Evolutionary conservation across 2,797 vertebrate genomes (phyloP), one percentile per base, ranked within the genome.

Genomic region (Orestias chungarensis): DNA sequence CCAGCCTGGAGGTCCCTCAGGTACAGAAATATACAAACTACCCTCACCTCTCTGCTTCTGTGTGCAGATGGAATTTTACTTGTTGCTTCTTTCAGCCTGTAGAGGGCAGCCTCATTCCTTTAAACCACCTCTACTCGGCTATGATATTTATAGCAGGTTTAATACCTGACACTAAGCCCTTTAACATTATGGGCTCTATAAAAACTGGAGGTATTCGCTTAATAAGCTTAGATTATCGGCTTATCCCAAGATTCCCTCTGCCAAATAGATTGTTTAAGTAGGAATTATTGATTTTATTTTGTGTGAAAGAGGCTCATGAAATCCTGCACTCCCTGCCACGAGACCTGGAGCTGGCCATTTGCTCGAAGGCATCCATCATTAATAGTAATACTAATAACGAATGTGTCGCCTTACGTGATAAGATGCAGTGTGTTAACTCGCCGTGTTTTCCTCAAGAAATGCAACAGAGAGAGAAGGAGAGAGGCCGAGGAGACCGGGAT

Each of bases 1-100:
- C 94, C 95, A 94, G 38, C 81, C 88, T 27, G 82, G 92, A 47
- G 92, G 62, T 73, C 90, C 86, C 85, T 59, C 95, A 97, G 96
- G 96, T 97, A 95, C 0, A 74, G 47, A 35, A 47, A 66, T 68
- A 66, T 42, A 10, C 10, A 55, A 6, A 12, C 68, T 14, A 74
- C 20, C 18, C 11, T 74, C 9, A 3, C 6, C 1, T 31, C 62
- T 31, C 6, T 54, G 6, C 40, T 35, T 52, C 27, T 70, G 57
- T 38, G 38, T 23, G 10, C 3, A 40, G 11, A 4, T 9, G 1
- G 2, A 50, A n/a, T 25, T 68, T 50, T 75, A 83, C 25, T n/a
- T 86, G 76, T 73, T 80, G 1, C 72, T 18, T 31, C 0, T 65
- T 75, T 8, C 50, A 8, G 31, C 86, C 91, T 27, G 25, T 74